phyloP scores from a whole-genome alignment of 2,797 vertebrate species.

The Columba guinea region DNA sequence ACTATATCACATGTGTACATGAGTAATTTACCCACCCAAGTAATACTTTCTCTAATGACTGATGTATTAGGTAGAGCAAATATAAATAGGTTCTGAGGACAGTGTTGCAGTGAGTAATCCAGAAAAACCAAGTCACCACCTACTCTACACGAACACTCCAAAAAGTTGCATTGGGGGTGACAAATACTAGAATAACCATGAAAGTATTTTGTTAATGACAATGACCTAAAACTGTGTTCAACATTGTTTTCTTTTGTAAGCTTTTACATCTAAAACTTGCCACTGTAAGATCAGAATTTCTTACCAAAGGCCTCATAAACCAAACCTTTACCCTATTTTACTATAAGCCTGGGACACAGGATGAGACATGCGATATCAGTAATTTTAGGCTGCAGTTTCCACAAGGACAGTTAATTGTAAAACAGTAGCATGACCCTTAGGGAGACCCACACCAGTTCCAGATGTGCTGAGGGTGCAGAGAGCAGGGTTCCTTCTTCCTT shows the following conservation, averaged over 20 bases:
- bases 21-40: slow-evolving; percentile 23
- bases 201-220: not conserved
- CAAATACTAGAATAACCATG: not conserved
- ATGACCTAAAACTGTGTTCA: not conserved
- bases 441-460: not conserved
- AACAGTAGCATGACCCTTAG: not conserved
- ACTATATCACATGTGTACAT: not conserved
- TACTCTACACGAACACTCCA: not conserved
- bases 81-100: slow-evolving; percentile 52
- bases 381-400: not conserved
- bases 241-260: not conserved
- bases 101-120: slow-evolving; percentile 1
- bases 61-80: slow-evolving; percentile 42
- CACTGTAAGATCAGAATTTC: not conserved
- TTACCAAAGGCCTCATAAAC: not conserved
- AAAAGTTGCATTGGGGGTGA: not conserved
- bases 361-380: not conserved
- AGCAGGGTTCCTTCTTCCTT: not conserved
- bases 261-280: not conserved
- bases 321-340: not conserved
- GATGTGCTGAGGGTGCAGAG: not conserved
- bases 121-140: slow-evolving; percentile 16
- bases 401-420: not conserved
- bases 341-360: not conserved
- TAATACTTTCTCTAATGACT: slow-evolving; percentile 27